Conservation (phyloP, 2,797 vertebrate species). For the Oryzias sinensis region DNA sequence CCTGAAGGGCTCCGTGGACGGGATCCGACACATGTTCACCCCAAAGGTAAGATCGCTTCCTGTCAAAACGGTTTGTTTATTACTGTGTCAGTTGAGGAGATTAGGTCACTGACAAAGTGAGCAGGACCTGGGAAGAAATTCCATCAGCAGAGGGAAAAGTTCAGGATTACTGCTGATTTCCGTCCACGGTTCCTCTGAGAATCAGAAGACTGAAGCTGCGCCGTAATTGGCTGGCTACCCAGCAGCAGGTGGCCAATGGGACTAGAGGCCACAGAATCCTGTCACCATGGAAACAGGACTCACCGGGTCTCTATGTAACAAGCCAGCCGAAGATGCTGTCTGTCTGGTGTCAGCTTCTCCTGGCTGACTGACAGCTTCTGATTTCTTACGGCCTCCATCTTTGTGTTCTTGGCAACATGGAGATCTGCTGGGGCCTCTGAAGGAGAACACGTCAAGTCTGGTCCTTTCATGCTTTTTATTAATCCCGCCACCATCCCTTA, state of each 20-base stretch:
- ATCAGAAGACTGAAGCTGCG: conserved; percentile 9
- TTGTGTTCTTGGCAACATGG: conserved; percentile 1
- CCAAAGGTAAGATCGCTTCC: conserved; percentile 84
- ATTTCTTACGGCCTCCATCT: conserved; percentile 23
- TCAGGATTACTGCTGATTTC: too few relatives aligned
- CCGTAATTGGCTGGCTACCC: conserved; percentile 38
- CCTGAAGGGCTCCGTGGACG: conserved; percentile 91
- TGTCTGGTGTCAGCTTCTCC: conserved; percentile 36
- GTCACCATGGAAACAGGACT: conserved; percentile 66
- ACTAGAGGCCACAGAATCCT: conserved; percentile 11
- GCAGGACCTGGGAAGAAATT: not conserved
- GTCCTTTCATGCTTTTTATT: too few relatives aligned
- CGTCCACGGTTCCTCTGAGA: conserved; percentile 6
- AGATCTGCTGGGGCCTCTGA: too few relatives aligned
- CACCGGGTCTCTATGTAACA: conserved; percentile 41
- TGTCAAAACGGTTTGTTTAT: not conserved
- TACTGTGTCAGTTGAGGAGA: not conserved
- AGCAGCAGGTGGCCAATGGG: conserved; percentile 47
- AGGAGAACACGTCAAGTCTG: too few relatives aligned
- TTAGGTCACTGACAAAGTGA: too few relatives aligned
- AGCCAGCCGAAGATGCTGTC: conserved; percentile 20
- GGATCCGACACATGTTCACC: conserved; percentile 96
- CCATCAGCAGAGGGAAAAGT: not conserved
- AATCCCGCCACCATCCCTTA: too few relatives aligned
- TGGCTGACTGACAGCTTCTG: conserved; percentile 15